phyloP scores from a whole-genome alignment of 2,888 invertebrate genomes.

The Xanthia togata region DNA sequence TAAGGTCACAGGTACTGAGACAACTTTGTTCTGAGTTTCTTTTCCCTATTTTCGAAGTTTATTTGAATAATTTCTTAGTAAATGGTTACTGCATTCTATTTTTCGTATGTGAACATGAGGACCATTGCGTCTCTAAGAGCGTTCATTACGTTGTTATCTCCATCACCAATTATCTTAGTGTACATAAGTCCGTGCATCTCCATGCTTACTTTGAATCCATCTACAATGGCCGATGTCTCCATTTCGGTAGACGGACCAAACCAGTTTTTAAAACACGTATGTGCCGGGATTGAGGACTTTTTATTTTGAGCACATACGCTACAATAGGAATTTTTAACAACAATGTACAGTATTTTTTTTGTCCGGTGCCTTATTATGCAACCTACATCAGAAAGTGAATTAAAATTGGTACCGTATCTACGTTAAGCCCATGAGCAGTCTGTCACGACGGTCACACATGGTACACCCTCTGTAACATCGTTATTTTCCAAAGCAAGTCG shows the following conservation, averaged over 20 bases:
- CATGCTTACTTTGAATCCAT: constrained; percentile 7
- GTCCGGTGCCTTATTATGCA: constrained; percentile 10
- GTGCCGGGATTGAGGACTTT: neutral
- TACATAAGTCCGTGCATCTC: constrained; percentile 3
- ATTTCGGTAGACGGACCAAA: too few species aligned
- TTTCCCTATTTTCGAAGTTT: neutral
- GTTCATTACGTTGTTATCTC: neutral
- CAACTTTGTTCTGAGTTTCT: constrained; percentile 1
- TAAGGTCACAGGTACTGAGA: constrained; percentile 1
- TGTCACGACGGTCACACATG: constrained; percentile 1
- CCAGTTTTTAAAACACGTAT: too few species aligned
- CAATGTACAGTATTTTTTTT: constrained; percentile 1
- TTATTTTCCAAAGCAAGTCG: constrained; percentile 6
- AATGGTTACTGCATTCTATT: constrained; percentile 12
- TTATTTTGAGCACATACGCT: neutral
- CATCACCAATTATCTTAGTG: neutral
- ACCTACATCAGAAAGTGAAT: neutral
- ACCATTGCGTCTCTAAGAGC: neutral
- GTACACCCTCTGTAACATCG: neutral
- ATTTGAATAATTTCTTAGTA: constrained; percentile 4
- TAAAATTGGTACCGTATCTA: constrained; percentile 9
- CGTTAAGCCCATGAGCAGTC: constrained; percentile 18
- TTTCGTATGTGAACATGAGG: neutral
- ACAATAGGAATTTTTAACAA: constrained; percentile 4
- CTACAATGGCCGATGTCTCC: constrained; percentile 3